phyloP scores from a whole-genome alignment of 2,888 invertebrate species.

The Eupithecia tripunctaria region DNA sequence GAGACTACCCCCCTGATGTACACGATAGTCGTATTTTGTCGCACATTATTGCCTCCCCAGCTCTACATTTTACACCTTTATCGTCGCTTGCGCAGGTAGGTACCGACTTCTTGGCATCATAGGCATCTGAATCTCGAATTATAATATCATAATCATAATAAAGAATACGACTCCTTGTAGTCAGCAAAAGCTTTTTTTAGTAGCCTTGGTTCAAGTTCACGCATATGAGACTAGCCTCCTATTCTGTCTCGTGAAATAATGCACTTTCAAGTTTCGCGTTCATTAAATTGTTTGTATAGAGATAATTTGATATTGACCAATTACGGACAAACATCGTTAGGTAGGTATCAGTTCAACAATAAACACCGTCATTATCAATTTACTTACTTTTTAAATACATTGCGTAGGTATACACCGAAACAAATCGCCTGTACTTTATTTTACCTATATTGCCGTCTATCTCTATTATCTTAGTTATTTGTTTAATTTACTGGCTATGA shows the following conservation, averaged over 20 bases:
- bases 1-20: too few relatives aligned
- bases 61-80: not conserved
- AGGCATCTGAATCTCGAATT: constrained; percentile 8
- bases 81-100: not conserved
- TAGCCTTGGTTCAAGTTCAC: constrained; percentile 13
- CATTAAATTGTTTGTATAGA: not conserved
- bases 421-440: not conserved
- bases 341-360: not conserved
- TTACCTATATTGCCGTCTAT: not conserved
- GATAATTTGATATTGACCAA: not conserved
- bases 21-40: too few relatives aligned
- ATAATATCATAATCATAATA: too few relatives aligned
- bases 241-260: not conserved
- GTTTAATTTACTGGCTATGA: too few relatives aligned
- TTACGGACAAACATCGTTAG: not conserved
- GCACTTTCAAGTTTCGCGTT: constrained; percentile 2
- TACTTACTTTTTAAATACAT: too few relatives aligned
- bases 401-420: too few relatives aligned
- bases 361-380: too few relatives aligned
- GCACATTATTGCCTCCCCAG: too few relatives aligned
- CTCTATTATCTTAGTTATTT: not conserved
- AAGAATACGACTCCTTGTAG: constrained; percentile 25
- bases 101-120: not conserved
- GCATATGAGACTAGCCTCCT: not conserved
- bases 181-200: constrained; percentile 17